Evolutionary conservation across 2,113 vertebrate species (phyloP).

Genomic region (Trematomus loennbergii): DNA sequence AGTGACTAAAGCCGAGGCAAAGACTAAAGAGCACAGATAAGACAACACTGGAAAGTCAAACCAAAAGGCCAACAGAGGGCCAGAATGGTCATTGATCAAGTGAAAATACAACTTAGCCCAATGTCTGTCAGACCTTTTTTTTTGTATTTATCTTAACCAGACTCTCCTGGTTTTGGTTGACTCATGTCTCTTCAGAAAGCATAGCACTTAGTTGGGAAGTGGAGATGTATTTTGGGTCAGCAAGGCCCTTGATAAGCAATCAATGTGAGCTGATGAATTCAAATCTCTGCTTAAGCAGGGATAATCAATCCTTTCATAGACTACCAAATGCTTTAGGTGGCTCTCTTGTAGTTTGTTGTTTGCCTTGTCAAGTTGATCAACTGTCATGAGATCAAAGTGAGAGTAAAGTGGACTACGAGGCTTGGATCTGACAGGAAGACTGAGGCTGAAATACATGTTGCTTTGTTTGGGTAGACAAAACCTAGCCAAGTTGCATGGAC

Average conservation of each 20-base stretch:
- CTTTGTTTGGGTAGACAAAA: neutral
- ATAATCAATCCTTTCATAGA: neutral
- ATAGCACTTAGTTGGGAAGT: constrained; percentile 10
- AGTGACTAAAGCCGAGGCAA: constrained; percentile 42
- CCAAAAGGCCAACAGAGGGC: constrained; percentile 1
- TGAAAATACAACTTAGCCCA: constrained; percentile 21
- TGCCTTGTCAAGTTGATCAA: neutral
- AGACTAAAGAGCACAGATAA: constrained; percentile 33
- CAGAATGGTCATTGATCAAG: constrained; percentile 18
- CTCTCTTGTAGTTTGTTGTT: neutral
- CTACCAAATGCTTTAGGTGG: neutral
- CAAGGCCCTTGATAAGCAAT: neutral
- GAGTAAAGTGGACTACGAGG: neutral
- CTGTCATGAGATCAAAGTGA: neutral
- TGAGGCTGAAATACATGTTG: neutral
- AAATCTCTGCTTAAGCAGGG: neutral
- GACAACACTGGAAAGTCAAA: constrained; percentile 11
- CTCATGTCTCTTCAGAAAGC: constrained; percentile 2
- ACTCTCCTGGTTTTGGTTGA: constrained; percentile 21
- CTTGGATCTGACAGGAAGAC: neutral
- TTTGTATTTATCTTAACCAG: constrained; percentile 31
- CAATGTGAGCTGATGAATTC: neutral
- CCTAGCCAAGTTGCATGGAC: neutral
- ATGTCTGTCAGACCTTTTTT: constrained; percentile 18
- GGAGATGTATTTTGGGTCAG: constrained; percentile 6